Evolutionary conservation across 2,113 vertebrate genomes (phyloP).

Genomic region (Chlorodrepanis virens): DNA sequence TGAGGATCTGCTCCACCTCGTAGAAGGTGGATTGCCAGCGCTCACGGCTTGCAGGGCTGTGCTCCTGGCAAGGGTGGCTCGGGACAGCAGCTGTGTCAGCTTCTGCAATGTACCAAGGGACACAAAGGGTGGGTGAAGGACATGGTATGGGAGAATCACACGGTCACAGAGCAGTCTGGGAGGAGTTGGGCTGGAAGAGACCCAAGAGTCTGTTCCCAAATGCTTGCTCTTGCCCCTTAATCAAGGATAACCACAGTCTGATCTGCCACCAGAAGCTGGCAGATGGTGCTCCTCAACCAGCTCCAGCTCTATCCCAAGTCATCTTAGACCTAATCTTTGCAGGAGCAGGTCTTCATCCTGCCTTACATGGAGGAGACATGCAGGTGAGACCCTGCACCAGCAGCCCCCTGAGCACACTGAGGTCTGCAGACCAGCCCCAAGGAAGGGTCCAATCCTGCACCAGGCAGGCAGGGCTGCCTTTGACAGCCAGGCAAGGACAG

Average conservation of each 20-base stretch:
- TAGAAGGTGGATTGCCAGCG: conserved; percentile 78
- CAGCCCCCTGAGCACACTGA: fast-evolving
- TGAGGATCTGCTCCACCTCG: conserved; percentile 80
- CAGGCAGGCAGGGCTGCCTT: neutral
- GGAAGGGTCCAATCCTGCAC: neutral
- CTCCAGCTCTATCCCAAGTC: neutral
- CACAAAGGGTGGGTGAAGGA: neutral
- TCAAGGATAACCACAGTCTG: neutral
- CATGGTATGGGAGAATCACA: fast-evolving
- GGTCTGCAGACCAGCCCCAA: neutral
- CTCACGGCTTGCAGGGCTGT: conserved; percentile 76
- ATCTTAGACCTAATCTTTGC: neutral
- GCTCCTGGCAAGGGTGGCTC: conserved; percentile 78
- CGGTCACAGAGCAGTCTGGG: neutral
- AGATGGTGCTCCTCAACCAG: neutral
- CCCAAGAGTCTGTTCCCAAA: neutral
- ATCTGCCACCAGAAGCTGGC: neutral
- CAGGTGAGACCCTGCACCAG: neutral
- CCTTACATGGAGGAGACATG: fast-evolving
- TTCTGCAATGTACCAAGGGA: conserved; percentile 65
- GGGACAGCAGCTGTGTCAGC: conserved; percentile 74
- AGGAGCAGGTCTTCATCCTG: neutral
- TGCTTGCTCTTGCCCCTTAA: neutral
- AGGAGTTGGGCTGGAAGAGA: neutral
- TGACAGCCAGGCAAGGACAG: neutral